A percentile compares a stretch with the other conserved stretches of the same genome.
Evolutionary conservation across 2,797 vertebrate genomes (phyloP).

Genomic region (Argya squamiceps): DNA sequence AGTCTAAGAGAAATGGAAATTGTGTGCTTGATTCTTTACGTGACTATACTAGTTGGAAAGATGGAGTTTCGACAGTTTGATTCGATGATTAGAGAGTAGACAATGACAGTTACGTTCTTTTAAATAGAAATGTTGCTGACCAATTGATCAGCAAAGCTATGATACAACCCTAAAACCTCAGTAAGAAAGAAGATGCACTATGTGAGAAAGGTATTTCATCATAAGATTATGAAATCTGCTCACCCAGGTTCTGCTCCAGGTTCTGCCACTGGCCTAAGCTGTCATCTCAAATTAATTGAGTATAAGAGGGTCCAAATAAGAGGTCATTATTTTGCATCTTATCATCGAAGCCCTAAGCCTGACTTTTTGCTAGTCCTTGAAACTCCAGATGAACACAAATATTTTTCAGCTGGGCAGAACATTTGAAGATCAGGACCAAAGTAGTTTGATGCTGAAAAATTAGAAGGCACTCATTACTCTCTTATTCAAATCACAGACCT

Average conservation of each 20-base stretch:
- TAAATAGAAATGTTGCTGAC: neutral
- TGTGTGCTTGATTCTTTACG: neutral
- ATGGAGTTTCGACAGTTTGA: neutral
- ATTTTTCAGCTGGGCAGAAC: neutral
- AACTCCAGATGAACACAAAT: neutral
- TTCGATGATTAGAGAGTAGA: neutral
- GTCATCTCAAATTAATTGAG: neutral
- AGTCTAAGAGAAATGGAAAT: neutral
- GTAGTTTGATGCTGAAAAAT: neutral
- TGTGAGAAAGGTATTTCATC: neutral
- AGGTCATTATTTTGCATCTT: neutral
- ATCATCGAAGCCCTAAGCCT: neutral
- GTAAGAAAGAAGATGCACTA: neutral
- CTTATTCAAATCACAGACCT: neutral
- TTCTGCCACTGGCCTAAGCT: neutral
- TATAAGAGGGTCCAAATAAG: neutral
- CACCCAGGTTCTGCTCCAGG: neutral
- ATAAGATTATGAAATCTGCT: neutral
- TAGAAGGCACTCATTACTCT: neutral
- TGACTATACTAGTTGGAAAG: neutral
- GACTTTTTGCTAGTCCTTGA: neutral
- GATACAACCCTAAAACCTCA: neutral
- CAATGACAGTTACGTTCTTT: neutral
- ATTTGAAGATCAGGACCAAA: neutral
- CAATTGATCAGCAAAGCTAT: neutral